Base-by-base conservation (phyloP, 2,888 invertebrate species). In the Dusona sp. region DNA sequence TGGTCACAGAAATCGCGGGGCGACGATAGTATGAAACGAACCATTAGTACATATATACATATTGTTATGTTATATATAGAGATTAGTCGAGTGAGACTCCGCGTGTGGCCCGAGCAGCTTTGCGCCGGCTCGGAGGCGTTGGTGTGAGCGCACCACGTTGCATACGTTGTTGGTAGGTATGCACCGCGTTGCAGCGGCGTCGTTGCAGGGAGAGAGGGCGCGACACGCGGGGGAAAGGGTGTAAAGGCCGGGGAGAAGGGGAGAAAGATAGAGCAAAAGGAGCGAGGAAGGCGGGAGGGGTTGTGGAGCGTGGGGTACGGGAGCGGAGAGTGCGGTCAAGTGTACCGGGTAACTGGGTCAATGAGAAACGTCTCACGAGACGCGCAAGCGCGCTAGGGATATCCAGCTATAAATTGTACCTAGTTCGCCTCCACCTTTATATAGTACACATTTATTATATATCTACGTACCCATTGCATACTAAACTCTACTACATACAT, bases 331-430 rank as follows among this genome's bases (percentile, higher is more conserved):
- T 92, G 92, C 94, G 94, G 94, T 93, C 94, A 94, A 94, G 94
- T 94, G 94, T 93, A 94, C 92, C 93, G 92, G 94, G 94, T 94
- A 94, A 94, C 92, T 94, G 90, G 94, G 94, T 94, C 94, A 94
- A 94, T 93, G 94, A 93, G 92, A 91, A 91, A 86, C 89, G 88
- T 90, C 90, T 89, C 90, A 90, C 90, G 90, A 89, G 90, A 88
- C 88, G 87, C 90, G 90, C 90, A 90, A 87, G 89, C 89, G 89
- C 89, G 77, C 85, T 88, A 87, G 85, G 87, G 88, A 84, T 86
- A 89, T 89, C 79, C 86, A 84, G 86, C 83, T 85, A 85, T 88
- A 87, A 87, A 88, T 85, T 78, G 84, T 79, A 75, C 75, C 83
- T 83, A 83, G 74, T 80, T 85, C 79, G 79, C 85, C 83, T 83